Percentiles rank a stretch among this genome's conserved stretches.
Conservation (phyloP, 2,113 vertebrate species). For the Siniperca chuatsi region DNA sequence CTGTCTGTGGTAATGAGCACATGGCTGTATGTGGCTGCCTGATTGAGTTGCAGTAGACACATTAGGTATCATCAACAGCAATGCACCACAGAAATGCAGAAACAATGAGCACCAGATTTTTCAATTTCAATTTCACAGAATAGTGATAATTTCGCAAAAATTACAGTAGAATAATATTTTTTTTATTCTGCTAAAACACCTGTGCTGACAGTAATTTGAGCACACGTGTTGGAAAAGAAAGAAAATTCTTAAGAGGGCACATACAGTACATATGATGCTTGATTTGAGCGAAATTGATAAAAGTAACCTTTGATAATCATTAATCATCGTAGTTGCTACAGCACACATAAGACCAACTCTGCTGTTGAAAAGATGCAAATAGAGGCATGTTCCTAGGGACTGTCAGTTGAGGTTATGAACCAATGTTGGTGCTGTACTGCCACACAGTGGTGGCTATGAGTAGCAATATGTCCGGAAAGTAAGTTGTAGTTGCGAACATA, state of each 20-base stretch:
- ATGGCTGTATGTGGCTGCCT: neutral
- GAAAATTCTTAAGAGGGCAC: neutral
- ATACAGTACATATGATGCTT: no score
- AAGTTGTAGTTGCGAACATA: neutral
- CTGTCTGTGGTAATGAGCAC: neutral
- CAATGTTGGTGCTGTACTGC: slow-evolving; percentile 51
- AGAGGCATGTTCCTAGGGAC: neutral
- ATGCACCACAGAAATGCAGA: neutral
- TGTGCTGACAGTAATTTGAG: neutral
- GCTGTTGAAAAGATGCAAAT: neutral
- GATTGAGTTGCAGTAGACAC: neutral
- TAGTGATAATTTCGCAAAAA: neutral
- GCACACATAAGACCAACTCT: neutral
- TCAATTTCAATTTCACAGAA: neutral
- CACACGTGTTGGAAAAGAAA: neutral
- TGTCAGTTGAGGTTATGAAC: neutral
- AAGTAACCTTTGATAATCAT: neutral
- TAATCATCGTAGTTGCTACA: neutral
- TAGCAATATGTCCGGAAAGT: neutral
- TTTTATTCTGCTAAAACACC: neutral
- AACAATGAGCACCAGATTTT: neutral
- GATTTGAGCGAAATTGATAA: neutral
- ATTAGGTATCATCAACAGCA: neutral
- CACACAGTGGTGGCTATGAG: slow-evolving; percentile 50
- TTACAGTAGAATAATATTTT: neutral